Percentiles rank a stretch among this genome's conserved stretches.
Conservation (phyloP, 2,797 vertebrate species). For the Neosilurus hyrtlii region DNA sequence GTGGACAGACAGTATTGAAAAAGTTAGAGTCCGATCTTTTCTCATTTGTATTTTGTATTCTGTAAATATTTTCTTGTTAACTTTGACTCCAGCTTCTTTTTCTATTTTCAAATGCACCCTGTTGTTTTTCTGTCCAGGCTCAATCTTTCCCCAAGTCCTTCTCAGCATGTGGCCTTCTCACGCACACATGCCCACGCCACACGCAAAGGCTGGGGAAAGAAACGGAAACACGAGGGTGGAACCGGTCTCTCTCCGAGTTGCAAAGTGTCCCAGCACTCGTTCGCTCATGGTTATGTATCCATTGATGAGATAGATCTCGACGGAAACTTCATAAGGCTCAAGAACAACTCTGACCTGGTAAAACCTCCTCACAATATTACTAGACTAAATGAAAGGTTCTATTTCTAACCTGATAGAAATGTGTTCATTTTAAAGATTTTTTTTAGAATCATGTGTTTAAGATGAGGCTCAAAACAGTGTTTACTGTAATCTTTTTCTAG, state of each 20-base stretch:
- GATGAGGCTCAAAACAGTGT: background rate
- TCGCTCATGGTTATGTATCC: constrained; percentile 64
- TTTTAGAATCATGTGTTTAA: background rate
- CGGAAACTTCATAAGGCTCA: constrained; percentile 76
- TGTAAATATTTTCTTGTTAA: background rate
- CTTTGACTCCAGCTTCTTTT: background rate
- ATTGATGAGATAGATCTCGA: constrained; percentile 78
- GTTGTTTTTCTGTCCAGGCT: constrained; percentile 65
- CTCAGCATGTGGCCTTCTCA: constrained; percentile 51
- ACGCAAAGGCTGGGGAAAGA: constrained; percentile 68
- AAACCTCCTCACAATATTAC: background rate
- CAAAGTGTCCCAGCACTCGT: constrained; percentile 69
- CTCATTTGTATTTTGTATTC: background rate
- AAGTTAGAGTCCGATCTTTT: no score
- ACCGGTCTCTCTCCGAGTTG: constrained; percentile 57
- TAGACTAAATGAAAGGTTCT: background rate
- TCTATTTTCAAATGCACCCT: background rate
- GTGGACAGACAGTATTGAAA: background rate
- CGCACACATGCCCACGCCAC: constrained; percentile 57
- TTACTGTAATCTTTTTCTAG: background rate
- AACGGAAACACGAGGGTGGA: constrained; percentile 73
- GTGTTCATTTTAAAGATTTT: background rate
- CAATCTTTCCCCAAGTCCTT: constrained; percentile 72
- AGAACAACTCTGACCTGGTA: constrained; percentile 76
- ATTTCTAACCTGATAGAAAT: background rate